Conservation (phyloP, 2,888 invertebrate species). For the Ophraella communa region DNA sequence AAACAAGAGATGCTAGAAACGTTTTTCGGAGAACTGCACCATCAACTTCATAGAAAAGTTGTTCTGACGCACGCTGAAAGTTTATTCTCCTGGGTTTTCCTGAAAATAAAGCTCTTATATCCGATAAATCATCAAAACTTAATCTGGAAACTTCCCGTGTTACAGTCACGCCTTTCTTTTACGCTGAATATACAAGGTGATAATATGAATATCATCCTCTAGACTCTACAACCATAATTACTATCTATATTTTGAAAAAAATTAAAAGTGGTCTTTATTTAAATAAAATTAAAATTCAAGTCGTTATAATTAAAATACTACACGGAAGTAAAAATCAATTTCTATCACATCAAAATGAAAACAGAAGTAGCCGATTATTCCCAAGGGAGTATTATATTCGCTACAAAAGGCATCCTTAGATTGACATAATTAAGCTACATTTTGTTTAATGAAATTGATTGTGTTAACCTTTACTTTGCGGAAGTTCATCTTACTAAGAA, state of each 20-base stretch:
- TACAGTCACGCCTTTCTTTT: conserved; percentile 24
- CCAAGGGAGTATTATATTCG: too few species aligned
- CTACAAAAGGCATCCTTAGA: too few species aligned
- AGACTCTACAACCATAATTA: neutral
- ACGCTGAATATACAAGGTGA: conserved; percentile 20
- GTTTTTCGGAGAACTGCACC: conserved; percentile 20
- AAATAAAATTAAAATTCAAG: neutral
- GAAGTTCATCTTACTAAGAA: too few species aligned
- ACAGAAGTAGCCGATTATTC: too few species aligned
- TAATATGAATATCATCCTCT: conserved; percentile 1
- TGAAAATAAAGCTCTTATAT: conserved; percentile 31
- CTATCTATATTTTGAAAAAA: conserved; percentile 1
- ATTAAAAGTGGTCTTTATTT: conserved; percentile 1
- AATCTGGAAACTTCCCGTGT: conserved; percentile 30
- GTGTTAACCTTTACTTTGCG: too few species aligned
- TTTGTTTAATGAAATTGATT: too few species aligned
- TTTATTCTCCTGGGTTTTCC: conserved; percentile 22
- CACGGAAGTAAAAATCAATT: too few species aligned
- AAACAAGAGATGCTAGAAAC: conserved; percentile 25
- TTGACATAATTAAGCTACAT: too few species aligned
- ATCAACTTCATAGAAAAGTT: conserved; percentile 25
- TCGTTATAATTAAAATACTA: too few species aligned
- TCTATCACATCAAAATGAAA: too few species aligned
- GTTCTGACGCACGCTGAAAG: conserved; percentile 27
- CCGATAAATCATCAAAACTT: conserved; percentile 34